Evolutionary conservation across 2,888 invertebrate genomes (phyloP).

Genomic region (Chrysolina americana): DNA sequence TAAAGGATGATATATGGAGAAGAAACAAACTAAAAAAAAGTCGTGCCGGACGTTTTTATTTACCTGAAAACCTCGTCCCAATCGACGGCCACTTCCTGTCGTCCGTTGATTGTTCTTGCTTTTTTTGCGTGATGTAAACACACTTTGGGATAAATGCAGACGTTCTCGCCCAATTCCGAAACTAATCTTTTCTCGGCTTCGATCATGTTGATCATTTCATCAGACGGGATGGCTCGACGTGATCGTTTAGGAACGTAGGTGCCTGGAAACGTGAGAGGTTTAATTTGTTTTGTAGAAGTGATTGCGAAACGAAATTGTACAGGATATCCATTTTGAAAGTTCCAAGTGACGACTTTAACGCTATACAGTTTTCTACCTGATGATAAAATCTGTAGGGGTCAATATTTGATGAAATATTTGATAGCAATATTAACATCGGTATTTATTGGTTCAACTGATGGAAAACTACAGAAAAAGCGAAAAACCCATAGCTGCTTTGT

Average conservation of each 20-base stretch:
- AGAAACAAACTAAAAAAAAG: slow-evolving; percentile 30
- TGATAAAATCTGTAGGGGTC: no score
- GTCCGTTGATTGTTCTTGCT: slow-evolving; percentile 68
- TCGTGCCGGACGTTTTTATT: slow-evolving; percentile 41
- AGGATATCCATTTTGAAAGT: background rate
- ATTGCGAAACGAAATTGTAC: slow-evolving; percentile 4
- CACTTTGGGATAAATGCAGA: slow-evolving; percentile 85
- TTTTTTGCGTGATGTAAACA: slow-evolving; percentile 80
- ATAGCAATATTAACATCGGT: no score
- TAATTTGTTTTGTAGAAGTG: background rate
- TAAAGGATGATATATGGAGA: slow-evolving; percentile 3
- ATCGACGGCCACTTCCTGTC: slow-evolving; percentile 72
- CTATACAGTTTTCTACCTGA: no score
- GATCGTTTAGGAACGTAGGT: slow-evolving; percentile 80
- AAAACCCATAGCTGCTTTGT: no score
- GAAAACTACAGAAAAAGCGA: no score
- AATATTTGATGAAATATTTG: no score
- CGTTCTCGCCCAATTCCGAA: slow-evolving; percentile 82
- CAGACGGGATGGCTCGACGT: slow-evolving; percentile 72
- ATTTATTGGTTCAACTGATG: no score
- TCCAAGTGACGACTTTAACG: background rate
- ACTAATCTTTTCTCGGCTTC: slow-evolving; percentile 87
- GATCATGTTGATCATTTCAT: slow-evolving; percentile 75
- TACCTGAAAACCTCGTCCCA: slow-evolving; percentile 87
- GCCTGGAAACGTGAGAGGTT: slow-evolving; percentile 69